Evolutionary conservation across 2,888 invertebrate genomes (phyloP).

Genomic region (Hypena proboscidalis): DNA sequence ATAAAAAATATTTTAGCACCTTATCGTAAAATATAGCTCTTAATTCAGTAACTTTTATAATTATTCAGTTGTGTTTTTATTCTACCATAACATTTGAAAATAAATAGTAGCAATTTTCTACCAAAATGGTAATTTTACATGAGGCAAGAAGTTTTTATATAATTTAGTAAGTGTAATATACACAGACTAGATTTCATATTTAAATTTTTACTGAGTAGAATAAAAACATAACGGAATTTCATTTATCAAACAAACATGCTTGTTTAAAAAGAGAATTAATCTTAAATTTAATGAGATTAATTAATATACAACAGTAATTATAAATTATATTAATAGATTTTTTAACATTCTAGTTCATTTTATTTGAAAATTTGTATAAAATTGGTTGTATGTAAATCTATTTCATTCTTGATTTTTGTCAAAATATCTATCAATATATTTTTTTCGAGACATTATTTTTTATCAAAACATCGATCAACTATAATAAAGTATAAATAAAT

Average conservation of each 20-base stretch:
- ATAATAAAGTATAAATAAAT: constrained; percentile 36
- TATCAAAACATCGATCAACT: constrained; percentile 24
- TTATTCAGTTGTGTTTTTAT: constrained; percentile 11
- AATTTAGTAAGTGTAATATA: no score
- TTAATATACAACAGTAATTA: constrained; percentile 26
- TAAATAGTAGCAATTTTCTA: no score
- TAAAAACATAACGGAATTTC: constrained; percentile 20
- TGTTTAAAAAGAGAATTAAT: constrained; percentile 1
- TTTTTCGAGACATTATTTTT: constrained; percentile 15
- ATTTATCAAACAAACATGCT: constrained; percentile 17
- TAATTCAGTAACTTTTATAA: constrained; percentile 4
- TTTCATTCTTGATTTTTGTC: constrained; percentile 9
- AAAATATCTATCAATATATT: constrained; percentile 17
- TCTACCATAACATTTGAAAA: no score
- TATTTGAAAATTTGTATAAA: no score
- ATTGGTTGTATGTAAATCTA: no score
- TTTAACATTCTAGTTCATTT: constrained; percentile 9
- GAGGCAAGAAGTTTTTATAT: no score
- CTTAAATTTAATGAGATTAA: constrained; percentile 24
- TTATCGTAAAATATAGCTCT: constrained; percentile 18
- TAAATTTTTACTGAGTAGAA: constrained; percentile 6
- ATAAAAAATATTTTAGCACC: constrained; percentile 41
- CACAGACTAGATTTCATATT: neutral
- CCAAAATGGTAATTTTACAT: no score
- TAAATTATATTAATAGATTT: constrained; percentile 13